Base-by-base conservation (phyloP, 2,113 vertebrate genomes). In the Willisornis vidua region DNA sequence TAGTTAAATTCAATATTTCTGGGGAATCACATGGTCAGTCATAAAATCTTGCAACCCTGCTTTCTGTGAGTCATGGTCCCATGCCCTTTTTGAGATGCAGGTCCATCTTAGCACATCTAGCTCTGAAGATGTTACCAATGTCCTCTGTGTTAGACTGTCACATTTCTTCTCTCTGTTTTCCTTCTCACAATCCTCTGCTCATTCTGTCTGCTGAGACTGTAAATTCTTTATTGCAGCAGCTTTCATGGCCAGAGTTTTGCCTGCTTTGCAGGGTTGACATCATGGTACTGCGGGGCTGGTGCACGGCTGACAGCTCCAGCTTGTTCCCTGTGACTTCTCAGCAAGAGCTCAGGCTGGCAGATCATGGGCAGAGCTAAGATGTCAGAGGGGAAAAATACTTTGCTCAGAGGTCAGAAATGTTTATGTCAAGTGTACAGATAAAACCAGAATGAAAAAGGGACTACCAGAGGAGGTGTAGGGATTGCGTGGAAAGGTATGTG, bases 401-500 rank as follows among this genome's bases (percentile, higher is more conserved):
- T 65, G 48, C 49, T 79, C 71, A 65, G 62, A 59, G 46, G 35
- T 43, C 52, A 41, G 52, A 57, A 68, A 52, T 29, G 18, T 37
- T 81, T 51, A 19, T 35, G 43, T 46, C 52, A 48, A 74, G 28
- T 16, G 12, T 26, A 33, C 23, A 74, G 10, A 33, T 5, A 85
- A 83, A 72, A 14, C 23, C 4, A 0, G 35, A 39, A 29, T 24
- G 58, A 59, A 52, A 67, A 67, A 68, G 37, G 23, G 23, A 19
- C 28, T 68, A 23, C 8, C 0, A 2, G 23, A 54, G 33, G 14
- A n/a, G 51, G 33, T 0, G 0, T 9, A 72, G 45, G 24, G 13
- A 57, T 17, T 45, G 41, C 45, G 51, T 18, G 37, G 54, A 83
- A 80, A 73, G 11, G 24, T 17, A 3, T 0, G 1, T 14, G 19